Evolutionary conservation across 2,888 invertebrate genomes (phyloP).

Genomic region (Drosophila cracens): DNA sequence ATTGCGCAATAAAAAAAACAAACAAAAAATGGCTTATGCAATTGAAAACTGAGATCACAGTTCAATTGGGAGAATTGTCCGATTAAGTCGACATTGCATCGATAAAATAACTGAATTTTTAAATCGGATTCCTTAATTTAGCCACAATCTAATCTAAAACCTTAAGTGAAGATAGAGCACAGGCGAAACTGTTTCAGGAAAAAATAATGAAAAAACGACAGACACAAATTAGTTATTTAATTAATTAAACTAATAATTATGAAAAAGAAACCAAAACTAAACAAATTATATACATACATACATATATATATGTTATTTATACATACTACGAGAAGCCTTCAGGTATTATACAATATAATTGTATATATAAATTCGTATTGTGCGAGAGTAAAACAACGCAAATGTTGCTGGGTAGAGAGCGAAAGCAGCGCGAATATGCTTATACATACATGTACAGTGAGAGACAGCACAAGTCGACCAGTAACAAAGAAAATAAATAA

Average conservation of each 20-base stretch:
- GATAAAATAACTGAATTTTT: constrained; percentile 11
- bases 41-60: constrained; percentile 25
- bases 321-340: constrained; percentile 6
- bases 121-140: constrained; percentile 5
- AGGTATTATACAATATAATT: constrained; percentile 41
- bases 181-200: neutral
- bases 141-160: constrained; percentile 2
- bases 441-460: neutral
- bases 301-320: constrained; percentile 5
- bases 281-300: neutral
- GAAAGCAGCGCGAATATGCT: neutral
- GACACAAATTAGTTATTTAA: neutral
- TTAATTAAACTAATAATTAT: neutral
- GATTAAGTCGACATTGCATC: constrained; percentile 5
- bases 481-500: too few species aligned
- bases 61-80: constrained; percentile 27
- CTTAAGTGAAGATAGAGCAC: neutral
- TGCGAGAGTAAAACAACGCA: constrained; percentile 5
- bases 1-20: neutral
- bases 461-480: too few species aligned
- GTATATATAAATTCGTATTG: constrained; percentile 1
- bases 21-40: constrained; percentile 23
- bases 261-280: constrained; percentile 8
- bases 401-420: constrained; percentile 11
- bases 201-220: neutral